phyloP scores from a whole-genome alignment of 2,113 vertebrate genomes.

The Drymodes brunneopygia region DNA sequence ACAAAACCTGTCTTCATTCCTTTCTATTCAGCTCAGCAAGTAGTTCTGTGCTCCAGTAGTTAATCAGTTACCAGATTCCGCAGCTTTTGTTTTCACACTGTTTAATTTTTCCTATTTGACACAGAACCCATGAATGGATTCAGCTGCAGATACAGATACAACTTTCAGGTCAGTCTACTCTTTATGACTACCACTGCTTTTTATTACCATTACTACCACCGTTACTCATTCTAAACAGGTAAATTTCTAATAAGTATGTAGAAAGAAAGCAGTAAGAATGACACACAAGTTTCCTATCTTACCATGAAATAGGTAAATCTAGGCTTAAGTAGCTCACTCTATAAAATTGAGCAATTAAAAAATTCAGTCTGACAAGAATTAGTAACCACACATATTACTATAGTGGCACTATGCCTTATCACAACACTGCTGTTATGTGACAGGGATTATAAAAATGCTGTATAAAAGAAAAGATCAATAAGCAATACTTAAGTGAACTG shows the following conservation, averaged over 20 bases:
- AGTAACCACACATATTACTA: not conserved
- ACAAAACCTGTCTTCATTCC: constrained; percentile 85
- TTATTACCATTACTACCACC: not conserved
- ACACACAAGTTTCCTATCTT: not conserved
- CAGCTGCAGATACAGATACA: not conserved
- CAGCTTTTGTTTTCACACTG: constrained; percentile 71
- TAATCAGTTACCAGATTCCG: constrained; percentile 82
- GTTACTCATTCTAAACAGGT: not conserved
- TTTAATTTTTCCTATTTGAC: constrained; percentile 65
- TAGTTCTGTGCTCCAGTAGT: constrained; percentile 69
- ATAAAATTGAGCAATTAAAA: not conserved
- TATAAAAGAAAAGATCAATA: not conserved
- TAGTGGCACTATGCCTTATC: not conserved
- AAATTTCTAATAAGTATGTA: not conserved
- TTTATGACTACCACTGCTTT: not conserved
- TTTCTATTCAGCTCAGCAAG: constrained; percentile 77
- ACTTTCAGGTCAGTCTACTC: not conserved
- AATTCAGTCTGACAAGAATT: not conserved
- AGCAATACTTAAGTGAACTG: not conserved
- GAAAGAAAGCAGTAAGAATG: not conserved
- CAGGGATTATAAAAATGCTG: not conserved
- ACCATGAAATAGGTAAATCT: not conserved
- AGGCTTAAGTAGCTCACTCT: not conserved
- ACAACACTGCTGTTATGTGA: not conserved
- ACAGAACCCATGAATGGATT: constrained; percentile 57